These are phyloP conservation scores for Thereuonema tuberculata DNA, from an alignment of 1,140 invertebrate species.

Conservation along the genomic window DNA sequence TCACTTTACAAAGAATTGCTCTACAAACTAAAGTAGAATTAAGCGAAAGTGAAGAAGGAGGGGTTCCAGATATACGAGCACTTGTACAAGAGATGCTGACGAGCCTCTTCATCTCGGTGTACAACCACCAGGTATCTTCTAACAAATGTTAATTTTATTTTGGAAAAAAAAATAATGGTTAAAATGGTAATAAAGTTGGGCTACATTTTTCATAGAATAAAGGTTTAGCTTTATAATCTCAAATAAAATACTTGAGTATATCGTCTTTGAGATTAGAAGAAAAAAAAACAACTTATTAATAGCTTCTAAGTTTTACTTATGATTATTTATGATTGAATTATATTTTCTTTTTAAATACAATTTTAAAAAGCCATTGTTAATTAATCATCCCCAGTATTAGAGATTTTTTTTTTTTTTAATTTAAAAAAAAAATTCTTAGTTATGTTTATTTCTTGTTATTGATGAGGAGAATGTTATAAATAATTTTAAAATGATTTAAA, in stretches of 20 bases:
- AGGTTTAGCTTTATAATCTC: not conserved
- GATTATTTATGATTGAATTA: too few relatives aligned
- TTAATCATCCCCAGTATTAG: not conserved
- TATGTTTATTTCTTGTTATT: not conserved
- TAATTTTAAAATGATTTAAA: not conserved
- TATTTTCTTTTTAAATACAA: too few relatives aligned
- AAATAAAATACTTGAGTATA: not conserved
- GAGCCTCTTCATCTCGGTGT: constrained; percentile 81
- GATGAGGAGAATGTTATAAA: not conserved
- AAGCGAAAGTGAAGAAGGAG: constrained; percentile 54
- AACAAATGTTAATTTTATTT: not conserved
- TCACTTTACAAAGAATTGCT: constrained; percentile 79
- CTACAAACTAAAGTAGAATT: constrained; percentile 82
- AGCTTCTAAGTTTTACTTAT: too few relatives aligned
- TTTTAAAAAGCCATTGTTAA: too few relatives aligned
- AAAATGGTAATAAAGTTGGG: not conserved
- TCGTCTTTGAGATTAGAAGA: constrained; percentile 5
- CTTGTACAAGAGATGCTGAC: constrained; percentile 83
- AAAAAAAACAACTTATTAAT: too few relatives aligned
- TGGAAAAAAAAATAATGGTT: not conserved
- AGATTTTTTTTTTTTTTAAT: constrained; percentile 9
- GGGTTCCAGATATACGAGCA: constrained; percentile 70
- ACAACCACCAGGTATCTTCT: constrained; percentile 54
- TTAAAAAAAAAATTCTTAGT: constrained; percentile 13
- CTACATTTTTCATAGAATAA: not conserved